These are phyloP conservation scores for Drosophila anomalata DNA, from an alignment of 2,888 invertebrate genomes.

Conservation along the genomic window DNA sequence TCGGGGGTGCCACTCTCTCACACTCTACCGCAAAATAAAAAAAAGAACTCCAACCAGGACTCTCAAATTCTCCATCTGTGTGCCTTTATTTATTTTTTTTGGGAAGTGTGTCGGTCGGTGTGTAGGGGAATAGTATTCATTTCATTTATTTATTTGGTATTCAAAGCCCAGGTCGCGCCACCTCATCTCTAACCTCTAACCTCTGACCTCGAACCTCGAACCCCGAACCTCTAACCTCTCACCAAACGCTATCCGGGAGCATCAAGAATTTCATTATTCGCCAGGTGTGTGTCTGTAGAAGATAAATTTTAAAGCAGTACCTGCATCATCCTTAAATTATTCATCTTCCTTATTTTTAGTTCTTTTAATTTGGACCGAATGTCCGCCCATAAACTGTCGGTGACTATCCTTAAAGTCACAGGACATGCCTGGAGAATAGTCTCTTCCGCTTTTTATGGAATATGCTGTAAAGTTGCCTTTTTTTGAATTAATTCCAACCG, in stretches of 20 bases:
- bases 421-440: neutral
- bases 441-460: too few relatives aligned
- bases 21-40: conserved; percentile 36
- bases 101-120: neutral
- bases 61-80: conserved; percentile 19
- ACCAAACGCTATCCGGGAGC: conserved; percentile 1
- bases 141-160: conserved; percentile 77
- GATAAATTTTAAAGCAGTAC: conserved; percentile 58
- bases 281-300: conserved; percentile 38
- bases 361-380: conserved; percentile 27
- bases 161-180: conserved; percentile 68
- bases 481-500: neutral
- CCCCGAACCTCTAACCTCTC: conserved; percentile 19
- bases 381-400: conserved; percentile 1
- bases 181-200: neutral
- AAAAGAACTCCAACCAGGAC: conserved; percentile 22
- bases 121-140: conserved; percentile 57
- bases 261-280: conserved; percentile 71
- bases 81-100: neutral
- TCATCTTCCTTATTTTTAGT: conserved; percentile 23
- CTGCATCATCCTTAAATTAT: conserved; percentile 39
- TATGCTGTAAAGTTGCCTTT: neutral
- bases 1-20: conserved; percentile 25
- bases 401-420: neutral
- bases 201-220: conserved; percentile 16